Base-by-base conservation (phyloP, 2,888 invertebrate genomes). In the Volucella inflata region DNA sequence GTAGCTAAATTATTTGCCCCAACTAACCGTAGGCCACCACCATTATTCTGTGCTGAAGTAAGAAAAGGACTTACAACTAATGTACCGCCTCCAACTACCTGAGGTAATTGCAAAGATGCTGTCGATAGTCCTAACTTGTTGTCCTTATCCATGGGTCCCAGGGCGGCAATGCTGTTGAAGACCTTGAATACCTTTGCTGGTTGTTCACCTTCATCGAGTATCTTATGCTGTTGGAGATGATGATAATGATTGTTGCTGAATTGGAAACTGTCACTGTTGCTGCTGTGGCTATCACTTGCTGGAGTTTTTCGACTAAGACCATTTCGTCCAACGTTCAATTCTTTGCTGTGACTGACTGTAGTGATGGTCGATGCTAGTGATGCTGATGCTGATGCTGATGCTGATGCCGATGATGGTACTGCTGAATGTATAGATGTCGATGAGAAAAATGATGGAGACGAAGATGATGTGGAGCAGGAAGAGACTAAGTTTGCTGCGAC, bases 31-130 rank as follows among this genome's bases (percentile, higher is more conserved):
- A 89, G 79, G 21, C 87, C 87, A 10, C 87, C 87, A 57, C 77
- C 76, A 50, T 30, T 30, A 30, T 76, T 85, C 40, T 88, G 88
- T 46, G 88, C 70, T 72, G 87, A 81, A 44, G 88, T 70, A 68
- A 88, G 71, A 77, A 88, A 88, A 57, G 92, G 92, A 48, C 93
- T 93, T 53, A 94, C 93, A 72, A 94, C 93, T 10, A 94, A 88
- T 1, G 94, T 93, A 53, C 93, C 93, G 87, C 92, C 87, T 16
- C 87, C 87, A 40, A 88, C 88, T 36, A 89, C 89, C 59, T 89
- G 89, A 17, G 89, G 88, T 42, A 89, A 67, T 42, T 89, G 88
- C 42, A 88, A 57, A 8, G 88, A 87, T 21, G 84, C 70, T 30
- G 88, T 76, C 21, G 87, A 79, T 2, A 88, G 65, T 9, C 72